Percentiles rank a stretch among this genome's conserved stretches.
These are phyloP conservation scores for Epinephelus malabaricus DNA, from an alignment of 2,797 vertebrate species.

Conservation along the genomic window DNA sequence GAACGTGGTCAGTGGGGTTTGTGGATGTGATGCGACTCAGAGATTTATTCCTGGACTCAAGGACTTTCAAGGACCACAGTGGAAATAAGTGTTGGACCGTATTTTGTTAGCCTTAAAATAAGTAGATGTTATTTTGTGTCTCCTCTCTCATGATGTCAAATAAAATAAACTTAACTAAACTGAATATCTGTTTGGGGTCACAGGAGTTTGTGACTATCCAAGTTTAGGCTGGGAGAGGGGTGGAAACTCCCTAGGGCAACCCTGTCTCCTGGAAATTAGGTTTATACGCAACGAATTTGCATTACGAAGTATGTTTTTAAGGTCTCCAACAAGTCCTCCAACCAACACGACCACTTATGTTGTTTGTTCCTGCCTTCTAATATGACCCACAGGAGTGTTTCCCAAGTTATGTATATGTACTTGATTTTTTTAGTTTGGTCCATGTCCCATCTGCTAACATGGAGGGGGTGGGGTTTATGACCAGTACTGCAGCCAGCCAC, in stretches of 20 bases:
- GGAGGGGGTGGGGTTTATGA: too few species aligned
- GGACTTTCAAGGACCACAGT: constrained; percentile 1
- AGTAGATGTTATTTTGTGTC: not conserved
- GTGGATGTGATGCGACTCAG: not conserved
- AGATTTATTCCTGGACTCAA: not conserved
- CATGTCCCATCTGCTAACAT: too few species aligned
- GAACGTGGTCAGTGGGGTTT: not conserved
- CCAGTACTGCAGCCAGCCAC: too few species aligned
- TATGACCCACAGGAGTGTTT: too few species aligned
- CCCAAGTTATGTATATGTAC: too few species aligned
- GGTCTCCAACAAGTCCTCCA: too few species aligned
- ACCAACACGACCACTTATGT: too few species aligned
- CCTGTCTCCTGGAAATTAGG: too few species aligned
- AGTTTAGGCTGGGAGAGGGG: not conserved
- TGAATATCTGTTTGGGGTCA: not conserved
- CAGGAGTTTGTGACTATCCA: not conserved
- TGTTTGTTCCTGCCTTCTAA: too few species aligned
- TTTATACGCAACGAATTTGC: not conserved
- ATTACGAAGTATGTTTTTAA: too few species aligned
- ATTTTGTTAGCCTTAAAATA: not conserved
- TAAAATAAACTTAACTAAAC: not conserved
- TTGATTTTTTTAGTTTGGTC: too few species aligned
- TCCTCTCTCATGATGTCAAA: not conserved
- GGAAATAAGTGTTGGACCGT: not conserved
- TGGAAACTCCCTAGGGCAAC: not conserved